These are phyloP conservation scores for Caiman crocodilus DNA, from an alignment of 2,797 vertebrate genomes.

Conservation along the genomic window DNA sequence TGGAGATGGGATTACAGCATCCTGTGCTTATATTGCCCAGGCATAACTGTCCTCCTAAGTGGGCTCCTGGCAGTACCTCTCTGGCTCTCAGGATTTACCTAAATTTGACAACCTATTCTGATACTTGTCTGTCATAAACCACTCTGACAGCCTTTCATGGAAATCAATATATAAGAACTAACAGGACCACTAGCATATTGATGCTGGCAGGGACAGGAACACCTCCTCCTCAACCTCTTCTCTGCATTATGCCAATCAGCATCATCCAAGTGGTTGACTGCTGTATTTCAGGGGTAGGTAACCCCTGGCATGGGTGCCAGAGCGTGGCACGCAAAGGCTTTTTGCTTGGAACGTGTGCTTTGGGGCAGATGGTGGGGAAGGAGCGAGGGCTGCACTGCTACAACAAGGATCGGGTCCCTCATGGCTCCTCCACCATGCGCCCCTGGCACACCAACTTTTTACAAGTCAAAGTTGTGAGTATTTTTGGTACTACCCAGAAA, in stretches of 20 bases:
- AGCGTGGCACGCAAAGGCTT: too few species aligned
- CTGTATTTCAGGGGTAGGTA: too few species aligned
- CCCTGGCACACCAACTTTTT: too few species aligned
- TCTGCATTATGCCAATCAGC: not conserved
- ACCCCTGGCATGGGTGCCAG: too few species aligned
- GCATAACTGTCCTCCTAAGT: not conserved
- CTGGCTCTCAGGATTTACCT: not conserved
- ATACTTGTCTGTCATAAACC: rapidly evolving
- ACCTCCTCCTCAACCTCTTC: not conserved
- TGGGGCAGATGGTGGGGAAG: too few species aligned
- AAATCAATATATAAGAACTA: not conserved
- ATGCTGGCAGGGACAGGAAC: not conserved
- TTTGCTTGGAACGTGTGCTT: too few species aligned
- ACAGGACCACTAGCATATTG: not conserved
- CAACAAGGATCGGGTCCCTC: too few species aligned
- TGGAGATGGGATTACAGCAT: not conserved
- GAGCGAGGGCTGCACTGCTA: too few species aligned
- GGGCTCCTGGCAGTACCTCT: not conserved
- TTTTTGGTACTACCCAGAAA: too few species aligned
- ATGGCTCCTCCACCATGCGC: too few species aligned
- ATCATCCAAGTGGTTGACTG: not conserved
- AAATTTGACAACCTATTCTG: not conserved
- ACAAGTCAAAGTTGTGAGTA: too few species aligned
- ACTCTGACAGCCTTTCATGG: rapidly evolving
- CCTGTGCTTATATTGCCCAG: not conserved